Conservation (phyloP, 2,113 vertebrate species). For the Ornithorhynchus anatinus region DNA sequence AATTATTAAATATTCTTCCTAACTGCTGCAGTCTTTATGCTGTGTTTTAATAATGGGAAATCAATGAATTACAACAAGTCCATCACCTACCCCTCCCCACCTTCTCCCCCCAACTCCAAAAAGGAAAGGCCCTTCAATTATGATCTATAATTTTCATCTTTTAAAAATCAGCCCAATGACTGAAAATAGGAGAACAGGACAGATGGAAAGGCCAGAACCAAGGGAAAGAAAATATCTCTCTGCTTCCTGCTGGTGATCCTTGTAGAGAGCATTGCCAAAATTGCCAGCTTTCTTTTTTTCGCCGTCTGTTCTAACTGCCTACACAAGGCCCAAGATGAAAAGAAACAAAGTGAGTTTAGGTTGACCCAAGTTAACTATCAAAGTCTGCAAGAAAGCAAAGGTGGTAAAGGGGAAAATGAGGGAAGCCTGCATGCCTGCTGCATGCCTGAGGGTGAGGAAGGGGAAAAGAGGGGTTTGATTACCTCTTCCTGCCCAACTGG, state of each 20-base stretch:
- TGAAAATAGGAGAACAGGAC: neutral
- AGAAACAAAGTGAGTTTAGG: too few relatives aligned
- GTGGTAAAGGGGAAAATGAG: too few relatives aligned
- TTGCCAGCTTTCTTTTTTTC: too few relatives aligned
- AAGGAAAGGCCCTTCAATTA: neutral
- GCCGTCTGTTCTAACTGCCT: too few relatives aligned
- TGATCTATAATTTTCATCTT: neutral
- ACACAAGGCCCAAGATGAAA: too few relatives aligned
- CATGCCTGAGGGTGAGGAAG: too few relatives aligned
- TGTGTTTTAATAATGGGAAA: slow-evolving; percentile 26
- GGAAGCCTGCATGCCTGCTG: too few relatives aligned
- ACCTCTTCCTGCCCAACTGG: too few relatives aligned
- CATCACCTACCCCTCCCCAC: neutral
- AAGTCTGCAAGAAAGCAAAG: too few relatives aligned
- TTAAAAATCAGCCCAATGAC: neutral
- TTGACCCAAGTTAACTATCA: too few relatives aligned
- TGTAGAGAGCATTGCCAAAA: too few relatives aligned
- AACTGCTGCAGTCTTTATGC: neutral
- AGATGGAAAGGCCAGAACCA: neutral
- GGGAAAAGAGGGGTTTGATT: too few relatives aligned
- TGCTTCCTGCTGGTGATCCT: neutral
- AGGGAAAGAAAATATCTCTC: neutral
- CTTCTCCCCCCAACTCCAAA: neutral
- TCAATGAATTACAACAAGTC: neutral
- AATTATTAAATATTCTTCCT: neutral